Evolutionary conservation across 1,140 invertebrate species (phyloP).

Genomic region (Drosophila ercepeae): DNA sequence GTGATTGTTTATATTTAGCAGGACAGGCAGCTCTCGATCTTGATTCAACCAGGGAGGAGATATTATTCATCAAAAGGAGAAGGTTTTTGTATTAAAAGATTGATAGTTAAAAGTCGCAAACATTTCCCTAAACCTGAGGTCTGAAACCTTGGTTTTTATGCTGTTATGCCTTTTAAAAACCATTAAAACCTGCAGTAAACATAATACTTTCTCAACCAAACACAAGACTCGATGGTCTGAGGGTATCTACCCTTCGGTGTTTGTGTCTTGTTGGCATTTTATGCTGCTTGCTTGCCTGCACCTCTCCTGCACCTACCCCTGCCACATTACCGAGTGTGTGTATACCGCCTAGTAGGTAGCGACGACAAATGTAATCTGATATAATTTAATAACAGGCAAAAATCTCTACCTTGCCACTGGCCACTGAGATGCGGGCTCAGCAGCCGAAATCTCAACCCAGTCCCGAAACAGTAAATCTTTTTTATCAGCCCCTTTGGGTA

Average conservation of each 20-base stretch:
- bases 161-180: no score
- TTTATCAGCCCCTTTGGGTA: constrained; percentile 17
- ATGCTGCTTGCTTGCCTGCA: constrained; percentile 22
- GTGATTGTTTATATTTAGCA: constrained; percentile 37
- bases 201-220: neutral
- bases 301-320: constrained; percentile 23
- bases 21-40: neutral
- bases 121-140: no score
- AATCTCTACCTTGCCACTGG: constrained; percentile 33
- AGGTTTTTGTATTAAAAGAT: no score
- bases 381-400: constrained; percentile 62
- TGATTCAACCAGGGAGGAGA: neutral
- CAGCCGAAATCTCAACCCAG: constrained; percentile 7
- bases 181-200: neutral
- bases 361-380: constrained; percentile 66
- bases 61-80: neutral
- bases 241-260: constrained; percentile 31
- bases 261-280: constrained; percentile 24
- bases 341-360: constrained; percentile 45
- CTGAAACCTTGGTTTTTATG: no score
- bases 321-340: constrained; percentile 7
- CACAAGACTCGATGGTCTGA: neutral
- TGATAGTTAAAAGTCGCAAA: no score
- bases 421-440: constrained; percentile 38
- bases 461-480: constrained; percentile 15